phyloP scores from a whole-genome alignment of 2,888 invertebrate genomes.

The Encarsia formosa region DNA sequence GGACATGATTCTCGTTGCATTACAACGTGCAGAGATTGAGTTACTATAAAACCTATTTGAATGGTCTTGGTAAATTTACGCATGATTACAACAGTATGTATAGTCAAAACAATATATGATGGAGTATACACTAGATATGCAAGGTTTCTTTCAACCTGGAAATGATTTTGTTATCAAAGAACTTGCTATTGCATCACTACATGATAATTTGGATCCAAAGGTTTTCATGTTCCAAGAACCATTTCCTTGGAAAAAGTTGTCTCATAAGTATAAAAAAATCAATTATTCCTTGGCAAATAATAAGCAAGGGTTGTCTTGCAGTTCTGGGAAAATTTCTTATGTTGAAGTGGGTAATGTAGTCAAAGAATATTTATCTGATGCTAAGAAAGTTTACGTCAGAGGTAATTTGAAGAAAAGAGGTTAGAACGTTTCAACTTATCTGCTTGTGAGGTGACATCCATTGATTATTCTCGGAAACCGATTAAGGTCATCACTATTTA shows the following conservation, averaged over 20 bases:
- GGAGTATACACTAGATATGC: background rate
- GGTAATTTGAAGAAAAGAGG: background rate
- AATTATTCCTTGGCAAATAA: background rate
- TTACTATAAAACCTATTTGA: too few species aligned
- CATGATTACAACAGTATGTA: background rate
- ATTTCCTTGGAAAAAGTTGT: background rate
- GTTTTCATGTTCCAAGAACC: conserved; percentile 2
- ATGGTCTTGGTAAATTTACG: too few species aligned
- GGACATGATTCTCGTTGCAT: too few species aligned
- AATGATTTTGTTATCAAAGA: background rate
- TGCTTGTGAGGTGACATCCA: background rate
- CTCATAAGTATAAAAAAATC: background rate
- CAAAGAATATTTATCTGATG: background rate
- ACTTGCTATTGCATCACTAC: background rate
- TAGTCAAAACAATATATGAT: too few species aligned
- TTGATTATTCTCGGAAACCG: background rate
- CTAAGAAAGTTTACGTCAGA: background rate
- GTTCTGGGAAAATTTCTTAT: background rate
- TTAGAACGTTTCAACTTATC: background rate
- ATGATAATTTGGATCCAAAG: background rate
- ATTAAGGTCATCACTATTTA: background rate
- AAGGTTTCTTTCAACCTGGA: background rate
- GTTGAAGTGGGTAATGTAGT: background rate
- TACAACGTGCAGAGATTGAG: too few species aligned
- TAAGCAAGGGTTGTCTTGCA: background rate